A percentile compares a stretch with the other conserved stretches of the same genome.
Evolutionary conservation across 2,797 vertebrate species (phyloP).

Genomic region (Alfaro cultratus): DNA sequence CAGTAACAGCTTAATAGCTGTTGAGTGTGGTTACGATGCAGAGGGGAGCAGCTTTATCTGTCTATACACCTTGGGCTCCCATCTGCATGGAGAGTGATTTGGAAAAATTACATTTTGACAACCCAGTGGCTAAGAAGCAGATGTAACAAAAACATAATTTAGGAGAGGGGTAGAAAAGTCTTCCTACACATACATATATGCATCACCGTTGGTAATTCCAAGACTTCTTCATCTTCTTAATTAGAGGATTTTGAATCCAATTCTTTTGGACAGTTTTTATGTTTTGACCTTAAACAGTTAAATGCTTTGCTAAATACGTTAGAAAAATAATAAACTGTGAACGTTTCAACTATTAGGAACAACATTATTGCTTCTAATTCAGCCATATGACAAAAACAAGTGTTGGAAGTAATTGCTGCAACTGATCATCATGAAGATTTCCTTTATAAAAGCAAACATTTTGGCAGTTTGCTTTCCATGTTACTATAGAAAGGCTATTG

Average conservation of each 20-base stretch:
- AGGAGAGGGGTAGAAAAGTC: neutral
- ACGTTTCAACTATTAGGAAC: neutral
- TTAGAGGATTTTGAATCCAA: neutral
- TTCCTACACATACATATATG: neutral
- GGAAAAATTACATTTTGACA: constrained; percentile 27
- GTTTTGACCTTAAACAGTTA: too few relatives aligned
- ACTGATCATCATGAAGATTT: neutral
- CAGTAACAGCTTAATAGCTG: constrained; percentile 58
- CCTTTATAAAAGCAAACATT: neutral
- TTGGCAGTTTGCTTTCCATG: neutral
- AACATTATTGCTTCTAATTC: neutral
- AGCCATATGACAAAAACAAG: neutral
- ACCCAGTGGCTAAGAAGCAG: neutral
- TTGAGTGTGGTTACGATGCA: constrained; percentile 36
- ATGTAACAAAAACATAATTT: constrained; percentile 2
- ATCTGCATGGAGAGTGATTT: constrained; percentile 48
- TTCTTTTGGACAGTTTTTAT: neutral
- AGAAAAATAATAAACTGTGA: neutral
- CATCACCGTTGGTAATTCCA: neutral
- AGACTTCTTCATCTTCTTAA: neutral
- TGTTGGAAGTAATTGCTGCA: neutral
- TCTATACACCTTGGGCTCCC: constrained; percentile 50
- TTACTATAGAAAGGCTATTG: too few relatives aligned
- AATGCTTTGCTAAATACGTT: neutral
- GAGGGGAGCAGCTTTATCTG: constrained; percentile 53